Evolutionary conservation across 2,797 vertebrate genomes (phyloP), one percentile per base, ranked within the genome.

Genomic region (Syngnathus acus): DNA sequence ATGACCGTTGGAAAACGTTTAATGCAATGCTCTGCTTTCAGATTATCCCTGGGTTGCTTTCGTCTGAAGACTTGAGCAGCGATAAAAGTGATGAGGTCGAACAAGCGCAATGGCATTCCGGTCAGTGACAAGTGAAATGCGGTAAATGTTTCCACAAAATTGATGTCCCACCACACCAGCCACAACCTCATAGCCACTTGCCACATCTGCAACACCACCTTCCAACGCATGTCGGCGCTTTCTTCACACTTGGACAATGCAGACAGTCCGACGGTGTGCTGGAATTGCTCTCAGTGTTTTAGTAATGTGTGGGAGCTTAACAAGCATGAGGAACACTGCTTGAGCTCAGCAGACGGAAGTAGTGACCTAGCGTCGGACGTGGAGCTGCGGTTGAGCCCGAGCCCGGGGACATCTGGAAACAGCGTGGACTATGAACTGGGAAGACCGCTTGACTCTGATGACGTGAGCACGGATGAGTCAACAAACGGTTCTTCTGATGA

Each of bases 61-160:
- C 78, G 69, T 77, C 75, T 23, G 88, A 85, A 43, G 85, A 87
- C 64, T 90, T 84, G 0, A 89, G 87, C 68, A 86, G 84, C 1
- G 82, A 89, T 57, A 87, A 82, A 1, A 75, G 71, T 61, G n/a
- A 39, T 54, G 17, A 10, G 42, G 61, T 62, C 5, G 5, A 63
- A 54, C 65, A 55, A n/a, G 19, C 23, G 32, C 3, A 32, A 32
- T 32, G 32, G 32, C 32, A 32, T 4, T 32, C 32, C 32, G 32
- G 32, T 32, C 32, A 32, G 32, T 32, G 32, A 32, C 32, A 4
- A 32, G 66, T 87, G 83, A 77, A 86, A 70, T 89, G 87, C 76
- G 86, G 84, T n/a, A 64, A 80, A 74, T 62, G 23, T 26, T 78
- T 87, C 65, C 5, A 38, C 32, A 73, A 68, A 16, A 55, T 75